Evolutionary conservation across 2,888 invertebrate genomes (phyloP).

Genomic region (Sabellastarte sp.): DNA sequence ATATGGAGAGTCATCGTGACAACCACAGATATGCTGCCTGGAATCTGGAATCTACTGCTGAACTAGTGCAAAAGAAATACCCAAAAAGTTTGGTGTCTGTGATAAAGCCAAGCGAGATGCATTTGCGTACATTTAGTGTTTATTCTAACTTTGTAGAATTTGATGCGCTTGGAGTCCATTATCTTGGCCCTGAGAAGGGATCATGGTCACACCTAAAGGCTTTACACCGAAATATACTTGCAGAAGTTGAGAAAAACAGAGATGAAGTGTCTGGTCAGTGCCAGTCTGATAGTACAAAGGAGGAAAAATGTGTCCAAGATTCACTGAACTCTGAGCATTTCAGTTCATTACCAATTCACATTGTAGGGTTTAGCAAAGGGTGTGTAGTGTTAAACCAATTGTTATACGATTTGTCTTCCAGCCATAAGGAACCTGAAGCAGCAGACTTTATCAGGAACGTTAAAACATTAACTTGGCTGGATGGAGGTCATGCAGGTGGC

Average conservation of each 20-base stretch:
- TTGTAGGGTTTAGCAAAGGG: constrained; percentile 89
- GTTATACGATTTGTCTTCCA: constrained; percentile 75
- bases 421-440: constrained; percentile 37
- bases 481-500: constrained; percentile 74
- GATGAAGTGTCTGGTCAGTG: not conserved
- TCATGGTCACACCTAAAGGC: constrained; percentile 74
- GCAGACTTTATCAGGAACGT: constrained; percentile 64
- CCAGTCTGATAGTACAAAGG: not conserved
- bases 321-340: not conserved
- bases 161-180: constrained; percentile 75
- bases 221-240: constrained; percentile 53
- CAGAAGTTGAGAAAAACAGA: not conserved
- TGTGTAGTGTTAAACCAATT: constrained; percentile 90
- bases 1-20: constrained; percentile 76
- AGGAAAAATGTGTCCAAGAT: not conserved
- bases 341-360: constrained; percentile 22
- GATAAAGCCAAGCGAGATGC: constrained; percentile 67
- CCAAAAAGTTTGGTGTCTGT: constrained; percentile 62
- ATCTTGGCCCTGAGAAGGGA: constrained; percentile 72
- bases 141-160: constrained; percentile 85
- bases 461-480: constrained; percentile 81
- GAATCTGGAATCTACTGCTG: constrained; percentile 78
- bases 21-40: constrained; percentile 75
- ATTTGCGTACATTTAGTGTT: constrained; percentile 80
- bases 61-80: constrained; percentile 70